Percentiles rank a stretch among this genome's conserved stretches.
Evolutionary conservation across 2,113 vertebrate genomes (phyloP).

Genomic region (Cyphomyrus discorhynchus): DNA sequence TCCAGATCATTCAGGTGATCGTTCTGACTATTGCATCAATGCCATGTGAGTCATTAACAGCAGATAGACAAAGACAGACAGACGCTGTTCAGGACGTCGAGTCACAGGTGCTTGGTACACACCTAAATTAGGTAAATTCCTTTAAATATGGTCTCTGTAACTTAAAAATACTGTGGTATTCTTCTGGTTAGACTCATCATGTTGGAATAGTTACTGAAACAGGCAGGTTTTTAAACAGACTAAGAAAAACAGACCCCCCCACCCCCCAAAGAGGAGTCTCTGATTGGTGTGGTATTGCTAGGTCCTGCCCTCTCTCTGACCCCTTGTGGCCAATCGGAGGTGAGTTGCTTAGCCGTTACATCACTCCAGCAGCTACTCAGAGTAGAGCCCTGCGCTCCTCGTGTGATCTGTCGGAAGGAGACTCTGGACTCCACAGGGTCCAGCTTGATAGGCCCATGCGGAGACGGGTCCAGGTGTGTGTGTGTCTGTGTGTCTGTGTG

Average conservation of each 20-base stretch:
- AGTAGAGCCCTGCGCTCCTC: background rate
- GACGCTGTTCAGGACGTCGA: background rate
- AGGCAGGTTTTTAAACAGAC: background rate
- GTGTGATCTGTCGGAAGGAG: background rate
- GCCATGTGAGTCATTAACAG: background rate
- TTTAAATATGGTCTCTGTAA: background rate
- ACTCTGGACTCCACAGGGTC: background rate
- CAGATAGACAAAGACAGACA: background rate
- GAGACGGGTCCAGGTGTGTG: background rate
- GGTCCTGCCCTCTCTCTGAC: background rate
- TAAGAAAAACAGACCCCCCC: background rate
- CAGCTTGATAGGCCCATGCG: background rate
- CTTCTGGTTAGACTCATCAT: background rate
- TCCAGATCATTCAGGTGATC: background rate
- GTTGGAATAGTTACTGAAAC: background rate
- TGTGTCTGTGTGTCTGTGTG: too few relatives aligned
- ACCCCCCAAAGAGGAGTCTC: background rate
- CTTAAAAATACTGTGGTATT: background rate
- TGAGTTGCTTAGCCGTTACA: slow-evolving; percentile 17
- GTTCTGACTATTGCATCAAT: background rate
- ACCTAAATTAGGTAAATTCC: background rate
- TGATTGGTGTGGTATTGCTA: background rate
- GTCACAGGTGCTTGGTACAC: background rate
- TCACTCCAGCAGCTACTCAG: background rate
- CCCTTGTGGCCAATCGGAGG: slow-evolving; percentile 8